A percentile compares a stretch with the other conserved stretches of the same genome.
phyloP scores from a whole-genome alignment of 1,140 invertebrate genomes.

The Papilio aristodemus region DNA sequence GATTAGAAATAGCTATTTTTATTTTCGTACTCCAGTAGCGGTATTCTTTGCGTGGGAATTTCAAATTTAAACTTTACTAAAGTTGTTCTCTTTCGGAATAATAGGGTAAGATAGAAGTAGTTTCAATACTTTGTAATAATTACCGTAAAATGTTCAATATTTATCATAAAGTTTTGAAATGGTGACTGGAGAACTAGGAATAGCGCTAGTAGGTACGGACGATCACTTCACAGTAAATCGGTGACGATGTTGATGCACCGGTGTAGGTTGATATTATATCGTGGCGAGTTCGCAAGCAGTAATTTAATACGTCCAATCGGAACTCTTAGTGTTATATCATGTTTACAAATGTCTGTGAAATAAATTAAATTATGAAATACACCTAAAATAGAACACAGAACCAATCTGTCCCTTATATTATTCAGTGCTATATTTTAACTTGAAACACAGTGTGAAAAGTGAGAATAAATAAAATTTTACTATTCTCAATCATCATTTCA shows the following conservation, averaged over 20 bases:
- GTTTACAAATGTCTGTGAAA: neutral
- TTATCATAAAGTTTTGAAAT: no score
- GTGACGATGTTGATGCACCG: no score
- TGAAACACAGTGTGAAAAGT: neutral
- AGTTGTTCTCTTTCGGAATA: neutral
- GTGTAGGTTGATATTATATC: no score
- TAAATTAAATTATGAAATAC: neutral
- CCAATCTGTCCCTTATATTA: conserved; percentile 5
- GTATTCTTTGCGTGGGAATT: conserved; percentile 30
- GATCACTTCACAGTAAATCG: no score
- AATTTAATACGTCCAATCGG: no score
- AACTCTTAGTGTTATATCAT: neutral
- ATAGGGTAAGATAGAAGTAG: neutral
- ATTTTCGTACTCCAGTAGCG: neutral
- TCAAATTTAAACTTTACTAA: conserved; percentile 13
- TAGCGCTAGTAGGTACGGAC: no score
- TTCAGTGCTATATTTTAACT: neutral
- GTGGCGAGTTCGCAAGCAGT: no score
- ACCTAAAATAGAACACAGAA: neutral
- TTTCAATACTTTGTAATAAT: no score
- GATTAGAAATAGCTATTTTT: conserved; percentile 29
- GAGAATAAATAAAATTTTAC: neutral
- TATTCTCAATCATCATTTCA: no score
- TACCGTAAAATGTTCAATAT: no score
- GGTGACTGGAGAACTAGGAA: no score